Evolutionary conservation across 2,113 vertebrate genomes (phyloP).

Genomic region (Anthoscopus minutus): DNA sequence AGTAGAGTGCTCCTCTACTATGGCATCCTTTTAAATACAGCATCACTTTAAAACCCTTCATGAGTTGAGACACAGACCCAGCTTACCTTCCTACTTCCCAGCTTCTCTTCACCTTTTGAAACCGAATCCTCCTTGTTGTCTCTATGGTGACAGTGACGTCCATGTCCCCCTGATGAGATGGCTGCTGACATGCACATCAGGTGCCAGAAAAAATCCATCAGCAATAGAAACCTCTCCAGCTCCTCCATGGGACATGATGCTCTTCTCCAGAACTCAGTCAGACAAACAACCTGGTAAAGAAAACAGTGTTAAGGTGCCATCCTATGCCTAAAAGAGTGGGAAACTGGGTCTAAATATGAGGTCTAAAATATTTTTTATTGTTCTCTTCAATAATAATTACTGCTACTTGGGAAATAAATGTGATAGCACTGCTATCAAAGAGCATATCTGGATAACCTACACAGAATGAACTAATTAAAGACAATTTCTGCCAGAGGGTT

Average conservation of each 20-base stretch:
- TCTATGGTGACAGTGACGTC: conserved; percentile 67
- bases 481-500: background rate
- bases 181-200: background rate
- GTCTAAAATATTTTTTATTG: background rate
- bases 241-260: background rate
- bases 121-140: conserved; percentile 56
- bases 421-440: background rate
- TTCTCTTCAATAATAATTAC: background rate
- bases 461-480: background rate
- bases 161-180: background rate
- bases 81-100: conserved; percentile 41
- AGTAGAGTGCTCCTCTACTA: background rate
- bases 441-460: background rate
- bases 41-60: background rate
- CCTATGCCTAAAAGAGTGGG: background rate
- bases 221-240: background rate
- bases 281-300: background rate
- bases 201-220: background rate
- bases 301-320: background rate
- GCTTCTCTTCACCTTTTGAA: conserved; percentile 62
- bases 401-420: background rate
- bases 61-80: background rate
- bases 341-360: background rate
- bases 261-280: background rate
- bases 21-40: background rate